Conservation (phyloP, 2,113 vertebrate species). For the Chlorocebus sabaeus region DNA sequence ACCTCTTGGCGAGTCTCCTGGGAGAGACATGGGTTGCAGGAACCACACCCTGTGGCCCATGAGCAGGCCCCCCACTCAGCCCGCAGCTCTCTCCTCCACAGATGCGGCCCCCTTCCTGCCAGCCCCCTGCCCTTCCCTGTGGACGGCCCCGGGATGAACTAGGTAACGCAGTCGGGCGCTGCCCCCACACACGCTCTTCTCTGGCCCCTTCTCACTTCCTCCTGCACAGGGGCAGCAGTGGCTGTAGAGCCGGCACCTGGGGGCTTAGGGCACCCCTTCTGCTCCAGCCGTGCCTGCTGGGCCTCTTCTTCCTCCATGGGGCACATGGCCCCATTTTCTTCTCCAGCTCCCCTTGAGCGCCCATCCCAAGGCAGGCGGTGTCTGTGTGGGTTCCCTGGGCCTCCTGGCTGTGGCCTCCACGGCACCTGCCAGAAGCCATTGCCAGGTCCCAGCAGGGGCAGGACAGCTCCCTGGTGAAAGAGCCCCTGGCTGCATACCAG, state of each 20-base stretch:
- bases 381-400: not conserved
- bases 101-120: conserved; percentile 71
- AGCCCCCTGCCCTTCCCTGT: conserved; percentile 71
- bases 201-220: not conserved
- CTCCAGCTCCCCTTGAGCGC: not conserved
- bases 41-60: not conserved
- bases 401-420: not conserved
- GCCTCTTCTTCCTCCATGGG: not conserved
- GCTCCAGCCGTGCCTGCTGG: not conserved
- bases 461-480: not conserved
- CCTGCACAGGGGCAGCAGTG: not conserved
- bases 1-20: not conserved
- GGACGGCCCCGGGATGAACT: conserved; percentile 71
- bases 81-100: conserved; percentile 74
- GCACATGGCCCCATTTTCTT: not conserved
- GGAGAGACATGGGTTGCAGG: not conserved
- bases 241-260: not conserved
- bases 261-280: not conserved
- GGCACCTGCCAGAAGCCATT: not conserved
- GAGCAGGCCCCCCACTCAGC: conserved; percentile 47
- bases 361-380: not conserved
- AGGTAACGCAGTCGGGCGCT: conserved; percentile 46
- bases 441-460: not conserved
- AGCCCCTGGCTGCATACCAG: not conserved
- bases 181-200: not conserved